Percentiles rank a stretch among this genome's conserved stretches.
Conservation (phyloP, 2,888 invertebrate genomes). For the Bombylius discolor region DNA sequence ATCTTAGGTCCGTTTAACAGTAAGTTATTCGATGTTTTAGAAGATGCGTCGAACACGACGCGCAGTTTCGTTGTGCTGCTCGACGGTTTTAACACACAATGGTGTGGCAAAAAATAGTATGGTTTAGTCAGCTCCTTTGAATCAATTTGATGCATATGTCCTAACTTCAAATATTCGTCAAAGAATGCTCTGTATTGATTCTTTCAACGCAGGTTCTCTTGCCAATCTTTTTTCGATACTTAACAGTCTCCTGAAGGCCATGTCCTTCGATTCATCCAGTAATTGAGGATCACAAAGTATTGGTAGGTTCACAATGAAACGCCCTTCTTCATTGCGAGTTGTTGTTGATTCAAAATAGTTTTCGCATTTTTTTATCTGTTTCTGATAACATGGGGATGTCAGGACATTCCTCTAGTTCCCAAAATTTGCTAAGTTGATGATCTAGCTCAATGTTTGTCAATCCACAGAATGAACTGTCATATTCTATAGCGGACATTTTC, state of each 20-base stretch:
- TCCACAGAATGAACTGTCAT: too few relatives aligned
- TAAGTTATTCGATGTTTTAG: neutral
- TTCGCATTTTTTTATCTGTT: constrained; percentile 10
- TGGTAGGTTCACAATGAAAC: constrained; percentile 14
- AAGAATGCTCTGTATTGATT: neutral
- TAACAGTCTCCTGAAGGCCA: constrained; percentile 11
- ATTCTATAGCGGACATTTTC: neutral
- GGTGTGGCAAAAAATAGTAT: neutral
- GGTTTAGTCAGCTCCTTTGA: neutral
- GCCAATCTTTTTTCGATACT: constrained; percentile 13
- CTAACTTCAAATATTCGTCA: neutral
- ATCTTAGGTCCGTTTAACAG: neutral
- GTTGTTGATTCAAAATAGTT: constrained; percentile 12
- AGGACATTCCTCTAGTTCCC: too few relatives aligned
- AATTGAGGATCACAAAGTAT: constrained; percentile 8
- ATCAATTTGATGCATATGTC: neutral
- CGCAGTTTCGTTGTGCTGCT: neutral
- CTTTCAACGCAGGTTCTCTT: constrained; percentile 3
- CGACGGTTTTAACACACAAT: neutral
- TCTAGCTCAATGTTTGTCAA: too few relatives aligned
- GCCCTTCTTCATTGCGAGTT: constrained; percentile 5
- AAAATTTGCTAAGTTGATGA: too few relatives aligned
- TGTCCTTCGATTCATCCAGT: constrained; percentile 1
- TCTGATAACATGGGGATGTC: too few relatives aligned
- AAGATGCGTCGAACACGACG: neutral